These are phyloP conservation scores for Archaeoteleia sp. DNA, from an alignment of 2,888 invertebrate species.

Conservation along the genomic window DNA sequence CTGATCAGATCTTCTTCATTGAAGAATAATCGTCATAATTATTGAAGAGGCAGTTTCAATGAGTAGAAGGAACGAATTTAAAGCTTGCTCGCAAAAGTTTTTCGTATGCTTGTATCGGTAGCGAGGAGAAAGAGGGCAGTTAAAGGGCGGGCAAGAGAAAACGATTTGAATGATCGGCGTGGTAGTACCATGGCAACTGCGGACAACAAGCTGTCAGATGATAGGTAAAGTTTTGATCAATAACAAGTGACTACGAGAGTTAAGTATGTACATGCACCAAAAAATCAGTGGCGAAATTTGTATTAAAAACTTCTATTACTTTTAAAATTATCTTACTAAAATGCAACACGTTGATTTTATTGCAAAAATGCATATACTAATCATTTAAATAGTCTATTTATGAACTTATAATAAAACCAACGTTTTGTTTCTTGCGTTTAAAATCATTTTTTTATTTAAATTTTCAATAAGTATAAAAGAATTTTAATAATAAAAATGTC, in stretches of 20 bases:
- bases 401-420: neutral
- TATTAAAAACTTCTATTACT: neutral
- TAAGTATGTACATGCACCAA: constrained; percentile 31
- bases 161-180: constrained; percentile 71
- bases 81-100: constrained; percentile 63
- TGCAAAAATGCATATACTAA: neutral
- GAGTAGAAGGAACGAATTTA: constrained; percentile 49
- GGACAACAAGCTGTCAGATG: constrained; percentile 75
- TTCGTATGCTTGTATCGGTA: constrained; percentile 38
- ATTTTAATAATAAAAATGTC: too few relatives aligned
- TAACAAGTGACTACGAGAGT: constrained; percentile 70
- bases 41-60: constrained; percentile 11
- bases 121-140: constrained; percentile 18
- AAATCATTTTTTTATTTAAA: neutral
- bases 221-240: constrained; percentile 75
- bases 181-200: constrained; percentile 72
- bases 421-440: neutral
- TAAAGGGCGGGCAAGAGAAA: constrained; percentile 27
- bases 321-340: neutral
- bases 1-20: too few relatives aligned
- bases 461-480: neutral
- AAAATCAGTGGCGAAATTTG: constrained; percentile 12
- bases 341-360: neutral
- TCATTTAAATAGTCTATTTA: neutral
- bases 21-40: too few relatives aligned